Evolutionary conservation across 37 sponge, comb jelly and placozoan genomes (phyloP), one percentile per base, ranked within the genome.

Genomic region (Beroe forskalii): DNA sequence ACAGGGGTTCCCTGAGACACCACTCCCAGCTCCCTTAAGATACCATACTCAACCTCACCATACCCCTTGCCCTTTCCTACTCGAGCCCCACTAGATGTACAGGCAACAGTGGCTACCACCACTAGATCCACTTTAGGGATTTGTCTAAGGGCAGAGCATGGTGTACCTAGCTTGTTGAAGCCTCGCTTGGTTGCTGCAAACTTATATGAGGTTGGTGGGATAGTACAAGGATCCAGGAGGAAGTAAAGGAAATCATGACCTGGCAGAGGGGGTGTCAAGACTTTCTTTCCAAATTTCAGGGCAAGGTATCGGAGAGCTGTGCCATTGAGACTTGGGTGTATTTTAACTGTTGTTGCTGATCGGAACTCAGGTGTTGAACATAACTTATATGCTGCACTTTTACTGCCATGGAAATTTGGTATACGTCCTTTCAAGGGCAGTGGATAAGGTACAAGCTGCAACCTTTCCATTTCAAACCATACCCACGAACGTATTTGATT

Each of bases 141-240:
- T 23, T 22, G 28, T 4, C 4, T 6, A 27, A 80, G 55, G 12
- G 37, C 3, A 6, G 30, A 3, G 27, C 44, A 44, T 32, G 48
- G 86, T n/a, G 28, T 80, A 1, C 86, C 86, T 43, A 80, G 27
- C 86, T 80, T 80, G 55, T 80, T 80, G 86, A 80, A 80, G 6
- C 86, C 86, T 80, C 30, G 28, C 28, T 80, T 80, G 42, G 30
- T 43, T 8, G 86, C 86, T n/a, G 86, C 86, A 44, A 44, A 80
- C 31, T 80, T 80, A 48, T 80, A 37, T 9, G 48, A 80, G 25
- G 25, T 23, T n/a, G 55, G 30, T 6, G 43, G 48, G 27, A 80
- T 80, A 4, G 12, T 4, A 39, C 12, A 1, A 9, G 86, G 86
- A 44, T 80, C 86, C 12, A 80, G 55, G 37, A 44, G 30, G 86